Base-by-base conservation (phyloP, 2,888 invertebrate species). In the Lymantria monacha region DNA sequence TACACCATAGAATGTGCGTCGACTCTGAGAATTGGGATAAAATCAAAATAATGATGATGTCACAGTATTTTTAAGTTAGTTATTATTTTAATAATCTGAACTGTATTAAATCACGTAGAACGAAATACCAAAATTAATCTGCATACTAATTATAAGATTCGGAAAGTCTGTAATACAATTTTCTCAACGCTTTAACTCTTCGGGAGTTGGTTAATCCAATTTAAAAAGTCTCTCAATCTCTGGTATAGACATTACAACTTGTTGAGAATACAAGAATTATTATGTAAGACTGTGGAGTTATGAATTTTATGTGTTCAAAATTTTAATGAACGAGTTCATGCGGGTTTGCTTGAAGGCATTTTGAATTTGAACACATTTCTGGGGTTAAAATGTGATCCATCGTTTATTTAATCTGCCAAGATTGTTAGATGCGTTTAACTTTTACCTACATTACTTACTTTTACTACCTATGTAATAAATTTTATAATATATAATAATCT, bases 101-200 rank as follows among this genome's bases (percentile, higher is more conserved):
- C 22, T 30, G 30, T 5, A 30, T 11, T 42, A 30, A 42, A 42
- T 30, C n/a, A 22, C 3, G 10, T 42, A n/a, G 10, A 22, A 42
- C 11, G 22, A 22, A 37, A 31, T 42, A 22, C 1, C 9, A 14
- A 47, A 49, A 61, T 65, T 66, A 69, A 77, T 76, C 66, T 71
- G 67, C 72, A 72, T 72, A 67, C 51, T 68, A 57, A 73, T 75
- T 71, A 68, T 44, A 22, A 55, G 61, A 67, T 66, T 70, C 59
- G 30, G 49, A 58, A 63, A 72, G 59, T 70, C 61, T 53, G 43
- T 69, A 69, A 70, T 70, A 48, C 63, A 71, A 53, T 69, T 66
- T 57, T 50, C 61, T 54, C 47, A 45, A 59, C 66, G 59, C 46
- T 63, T 62, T 47, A 69, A 66, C 63, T 63, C 50, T 44, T n/a